phyloP scores from a whole-genome alignment of 2,888 invertebrate genomes.

The Megamerina dolium region DNA sequence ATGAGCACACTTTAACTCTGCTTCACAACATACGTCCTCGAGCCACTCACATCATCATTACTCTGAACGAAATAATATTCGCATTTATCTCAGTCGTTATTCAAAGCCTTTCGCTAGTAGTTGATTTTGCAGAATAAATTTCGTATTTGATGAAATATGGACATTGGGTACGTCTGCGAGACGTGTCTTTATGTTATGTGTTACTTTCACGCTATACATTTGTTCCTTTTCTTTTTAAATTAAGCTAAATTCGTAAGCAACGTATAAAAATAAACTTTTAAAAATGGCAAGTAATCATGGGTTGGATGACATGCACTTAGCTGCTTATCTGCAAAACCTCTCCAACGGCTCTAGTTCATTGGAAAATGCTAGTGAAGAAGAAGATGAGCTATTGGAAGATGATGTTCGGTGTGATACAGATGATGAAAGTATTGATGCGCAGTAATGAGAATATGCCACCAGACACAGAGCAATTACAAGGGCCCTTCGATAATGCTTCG shows the following conservation, averaged over 20 bases:
- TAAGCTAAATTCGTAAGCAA: background rate
- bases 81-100: background rate
- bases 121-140: conserved; percentile 2
- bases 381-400: conserved; percentile 3
- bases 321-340: background rate
- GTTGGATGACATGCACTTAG: conserved; percentile 1
- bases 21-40: too few species aligned
- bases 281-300: background rate
- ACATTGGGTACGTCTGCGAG: background rate
- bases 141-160: conserved; percentile 3
- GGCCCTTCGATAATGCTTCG: background rate
- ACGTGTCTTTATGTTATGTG: conserved; percentile 2
- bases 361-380: too few species aligned
- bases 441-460: background rate
- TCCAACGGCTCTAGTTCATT: background rate
- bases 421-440: background rate
- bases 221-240: too few species aligned
- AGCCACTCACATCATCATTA: too few species aligned
- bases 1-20: too few species aligned
- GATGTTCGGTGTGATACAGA: background rate
- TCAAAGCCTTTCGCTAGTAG: background rate
- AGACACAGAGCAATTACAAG: background rate
- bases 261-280: background rate
- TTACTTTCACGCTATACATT: conserved; percentile 3
- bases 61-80: background rate